Conservation (phyloP, 1,140 invertebrate genomes). For the Nautilus pompilius region DNA sequence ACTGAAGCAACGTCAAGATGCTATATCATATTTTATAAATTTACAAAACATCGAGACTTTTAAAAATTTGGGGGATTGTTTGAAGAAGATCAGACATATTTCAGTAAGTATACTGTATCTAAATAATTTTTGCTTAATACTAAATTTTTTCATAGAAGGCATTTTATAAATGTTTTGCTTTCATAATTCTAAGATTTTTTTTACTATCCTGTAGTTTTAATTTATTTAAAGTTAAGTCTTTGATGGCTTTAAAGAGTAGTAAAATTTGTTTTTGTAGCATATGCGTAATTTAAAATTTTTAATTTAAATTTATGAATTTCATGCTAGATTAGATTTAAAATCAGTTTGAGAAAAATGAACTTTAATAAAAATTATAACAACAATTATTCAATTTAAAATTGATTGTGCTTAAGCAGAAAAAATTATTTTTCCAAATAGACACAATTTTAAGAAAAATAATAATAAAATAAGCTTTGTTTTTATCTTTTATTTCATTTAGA, state of each 20-base stretch:
- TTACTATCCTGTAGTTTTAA: background rate
- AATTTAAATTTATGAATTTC: too few species aligned
- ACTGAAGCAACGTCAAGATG: slow-evolving; percentile 62
- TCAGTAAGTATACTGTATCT: slow-evolving; percentile 53
- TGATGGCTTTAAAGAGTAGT: too few species aligned
- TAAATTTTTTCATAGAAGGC: background rate
- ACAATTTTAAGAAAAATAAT: too few species aligned
- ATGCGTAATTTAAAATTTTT: too few species aligned
- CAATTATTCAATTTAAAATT: too few species aligned
- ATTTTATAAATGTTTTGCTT: background rate
- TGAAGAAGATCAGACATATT: slow-evolving; percentile 63
- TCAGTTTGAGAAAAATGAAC: too few species aligned
- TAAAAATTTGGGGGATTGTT: slow-evolving; percentile 59
- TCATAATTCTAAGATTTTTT: background rate
- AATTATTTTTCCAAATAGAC: too few species aligned
- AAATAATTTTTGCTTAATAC: background rate
- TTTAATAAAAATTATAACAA: too few species aligned
- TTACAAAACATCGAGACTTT: slow-evolving; percentile 61
- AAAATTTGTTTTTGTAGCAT: too few species aligned
- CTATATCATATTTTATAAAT: slow-evolving; percentile 64
- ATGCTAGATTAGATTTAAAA: too few species aligned
- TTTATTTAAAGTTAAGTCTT: background rate
- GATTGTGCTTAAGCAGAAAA: too few species aligned
- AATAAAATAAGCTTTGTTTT: slow-evolving; percentile 1
- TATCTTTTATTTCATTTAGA: slow-evolving; percentile 20